Evolutionary conservation across 1,140 invertebrate genomes (phyloP), one percentile per base, ranked within the genome.

Genomic region (Aphis craccivora): DNA sequence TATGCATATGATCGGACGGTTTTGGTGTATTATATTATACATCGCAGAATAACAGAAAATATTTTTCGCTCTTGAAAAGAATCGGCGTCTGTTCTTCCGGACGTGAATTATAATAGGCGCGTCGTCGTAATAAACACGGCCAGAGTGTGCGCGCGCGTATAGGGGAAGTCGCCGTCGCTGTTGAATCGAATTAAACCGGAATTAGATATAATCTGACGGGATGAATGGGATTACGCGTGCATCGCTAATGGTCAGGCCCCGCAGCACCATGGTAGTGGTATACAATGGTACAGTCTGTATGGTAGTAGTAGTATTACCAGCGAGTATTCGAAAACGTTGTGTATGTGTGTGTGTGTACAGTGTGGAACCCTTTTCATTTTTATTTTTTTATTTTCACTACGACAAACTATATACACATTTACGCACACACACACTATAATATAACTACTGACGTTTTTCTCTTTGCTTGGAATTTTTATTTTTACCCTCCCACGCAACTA

Each of bases 191-290:
- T 93, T 93, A 93, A 93, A 93, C 91, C 91, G 91, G 91, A 93
- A 93, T 93, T 93, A 93, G 91, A 86, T 93, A 93, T 93, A 93
- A 93, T 93, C 91, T 40, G 91, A 93, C 48, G 91, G 91, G 81
- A 93, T 93, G 91, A 93, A 93, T 93, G 91, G 91, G 91, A 93
- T 93, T 93, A 93, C 81, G 91, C 91, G 91, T 93, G 91, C 91
- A 93, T 93, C 91, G 91, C 91, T 93, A 93, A 93, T 93, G 91
- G 91, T 86, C 91, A 93, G 91, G 91, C 91, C 91, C 91, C 35
- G 91, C 81, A 93, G 91, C 91, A n/a, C 37, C n/a, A 2, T 20
- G 18, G 43, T 86, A 22, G 30, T 51, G 43, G 88, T 60, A 60
- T 90, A 55, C 40, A 86, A 86, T 35, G 40, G 87, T 53, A 89